Percentiles rank a stretch among this genome's conserved stretches.
These are phyloP conservation scores for Typhlomys cinereus DNA, from an alignment of 2,113 vertebrate species.

Conservation along the genomic window DNA sequence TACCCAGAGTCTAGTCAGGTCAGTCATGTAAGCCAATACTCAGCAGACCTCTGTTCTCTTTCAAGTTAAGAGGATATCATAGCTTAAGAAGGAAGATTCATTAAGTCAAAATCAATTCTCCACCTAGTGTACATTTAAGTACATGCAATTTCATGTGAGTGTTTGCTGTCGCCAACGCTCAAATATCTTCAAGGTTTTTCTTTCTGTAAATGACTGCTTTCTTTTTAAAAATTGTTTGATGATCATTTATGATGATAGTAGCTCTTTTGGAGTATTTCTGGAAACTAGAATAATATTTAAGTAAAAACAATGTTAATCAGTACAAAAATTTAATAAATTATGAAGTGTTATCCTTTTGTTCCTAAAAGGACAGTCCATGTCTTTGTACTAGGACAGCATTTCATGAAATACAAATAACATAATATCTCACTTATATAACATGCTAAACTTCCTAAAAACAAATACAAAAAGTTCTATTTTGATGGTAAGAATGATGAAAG, in stretches of 20 bases:
- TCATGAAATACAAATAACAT: neutral
- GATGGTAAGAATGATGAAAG: neutral
- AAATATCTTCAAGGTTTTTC: slow-evolving; percentile 20
- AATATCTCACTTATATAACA: neutral
- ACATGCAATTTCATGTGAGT: neutral
- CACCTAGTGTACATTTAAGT: neutral
- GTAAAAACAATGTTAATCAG: neutral
- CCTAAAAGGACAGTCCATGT: slow-evolving; percentile 24
- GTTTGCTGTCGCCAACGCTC: neutral
- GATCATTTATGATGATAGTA: neutral
- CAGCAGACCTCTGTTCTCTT: neutral
- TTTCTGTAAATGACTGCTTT: neutral
- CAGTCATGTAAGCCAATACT: neutral
- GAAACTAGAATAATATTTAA: slow-evolving; percentile 20
- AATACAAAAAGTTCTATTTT: slow-evolving; percentile 12
- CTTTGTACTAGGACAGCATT: slow-evolving; percentile 22
- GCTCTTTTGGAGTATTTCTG: slow-evolving; percentile 2
- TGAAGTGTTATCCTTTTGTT: neutral
- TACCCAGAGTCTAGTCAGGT: neutral
- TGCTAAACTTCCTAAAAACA: neutral
- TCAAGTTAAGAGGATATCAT: slow-evolving; percentile 7
- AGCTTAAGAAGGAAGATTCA: slow-evolving; percentile 13
- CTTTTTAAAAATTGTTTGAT: slow-evolving; percentile 9
- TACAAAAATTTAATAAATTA: slow-evolving; percentile 8
- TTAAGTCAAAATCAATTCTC: neutral